Conservation (phyloP, 2,113 vertebrate species). For the Actinemys pallida region DNA sequence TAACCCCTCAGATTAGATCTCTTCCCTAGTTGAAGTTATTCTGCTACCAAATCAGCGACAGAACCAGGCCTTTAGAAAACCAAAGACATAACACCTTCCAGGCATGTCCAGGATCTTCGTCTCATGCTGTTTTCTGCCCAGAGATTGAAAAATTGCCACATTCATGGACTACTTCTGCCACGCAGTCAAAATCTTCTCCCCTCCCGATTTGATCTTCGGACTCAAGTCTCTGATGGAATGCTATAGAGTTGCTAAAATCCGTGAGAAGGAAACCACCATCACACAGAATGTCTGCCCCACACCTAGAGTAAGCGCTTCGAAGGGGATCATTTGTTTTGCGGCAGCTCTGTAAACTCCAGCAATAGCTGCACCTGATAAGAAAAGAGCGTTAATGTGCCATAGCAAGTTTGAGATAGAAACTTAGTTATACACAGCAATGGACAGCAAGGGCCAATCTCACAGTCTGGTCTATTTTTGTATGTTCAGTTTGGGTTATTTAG, state of each 20-base stretch:
- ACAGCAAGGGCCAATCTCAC: background rate
- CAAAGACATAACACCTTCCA: rapidly evolving
- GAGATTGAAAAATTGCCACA: background rate
- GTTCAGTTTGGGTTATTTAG: background rate
- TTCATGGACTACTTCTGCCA: background rate
- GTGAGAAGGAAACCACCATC: constrained; percentile 92
- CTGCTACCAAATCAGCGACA: background rate
- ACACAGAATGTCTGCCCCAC: constrained; percentile 95
- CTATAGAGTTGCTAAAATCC: constrained; percentile 94
- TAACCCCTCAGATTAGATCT: background rate
- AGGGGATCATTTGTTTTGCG: constrained; percentile 93
- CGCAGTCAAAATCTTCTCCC: background rate
- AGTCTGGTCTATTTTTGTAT: background rate
- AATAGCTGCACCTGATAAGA: constrained; percentile 89
- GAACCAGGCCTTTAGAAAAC: background rate
- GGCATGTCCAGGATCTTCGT: rapidly evolving
- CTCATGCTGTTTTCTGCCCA: background rate
- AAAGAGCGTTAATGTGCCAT: rapidly evolving
- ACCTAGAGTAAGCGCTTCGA: constrained; percentile 92
- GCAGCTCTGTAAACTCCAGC: constrained; percentile 97
- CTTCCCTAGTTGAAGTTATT: background rate
- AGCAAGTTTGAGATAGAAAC: rapidly evolving
- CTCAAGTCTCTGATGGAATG: background rate
- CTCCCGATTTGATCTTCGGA: background rate
- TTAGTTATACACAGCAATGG: rapidly evolving